Percentiles rank a stretch among this genome's conserved stretches.
Conservation (phyloP, 2,113 vertebrate species). For the Pongo abelii region DNA sequence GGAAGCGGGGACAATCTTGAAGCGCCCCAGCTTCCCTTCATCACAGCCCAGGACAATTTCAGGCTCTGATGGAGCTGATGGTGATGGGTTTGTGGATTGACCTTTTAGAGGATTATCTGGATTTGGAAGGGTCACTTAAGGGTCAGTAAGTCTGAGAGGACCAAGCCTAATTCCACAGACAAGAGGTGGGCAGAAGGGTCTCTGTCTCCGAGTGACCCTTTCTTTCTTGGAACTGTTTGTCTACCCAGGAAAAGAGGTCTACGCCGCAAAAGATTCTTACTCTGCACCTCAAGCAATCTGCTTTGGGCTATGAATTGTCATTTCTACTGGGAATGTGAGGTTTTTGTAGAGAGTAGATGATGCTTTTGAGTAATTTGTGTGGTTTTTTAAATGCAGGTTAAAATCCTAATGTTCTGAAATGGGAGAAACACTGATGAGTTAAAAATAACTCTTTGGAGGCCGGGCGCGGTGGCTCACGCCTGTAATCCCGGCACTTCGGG, state of each 20-base stretch:
- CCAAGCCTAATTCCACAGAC: not conserved
- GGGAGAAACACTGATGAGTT: not conserved
- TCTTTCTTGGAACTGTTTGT: not conserved
- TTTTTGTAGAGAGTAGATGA: not conserved
- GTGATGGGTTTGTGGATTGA: not conserved
- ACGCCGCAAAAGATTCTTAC: not conserved
- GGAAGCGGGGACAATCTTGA: no score
- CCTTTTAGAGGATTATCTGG: slow-evolving; percentile 39
- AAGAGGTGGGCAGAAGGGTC: not conserved
- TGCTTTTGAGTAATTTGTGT: not conserved
- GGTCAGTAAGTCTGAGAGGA: slow-evolving; percentile 42
- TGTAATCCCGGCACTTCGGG: no score
- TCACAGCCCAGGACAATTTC: not conserved
- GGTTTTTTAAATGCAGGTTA: not conserved
- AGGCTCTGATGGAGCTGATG: not conserved
- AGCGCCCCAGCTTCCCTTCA: not conserved
- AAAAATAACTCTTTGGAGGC: not conserved
- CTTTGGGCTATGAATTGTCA: not conserved
- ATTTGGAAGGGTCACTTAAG: slow-evolving; percentile 53
- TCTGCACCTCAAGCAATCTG: not conserved
- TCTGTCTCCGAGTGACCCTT: not conserved
- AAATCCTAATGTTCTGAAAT: not conserved
- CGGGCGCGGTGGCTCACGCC: no score
- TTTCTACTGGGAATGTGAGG: not conserved
- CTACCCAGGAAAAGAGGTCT: not conserved